These are phyloP conservation scores for Sinocyclocheilus anshuiensis DNA, from an alignment of 2,113 vertebrate species.

Conservation along the genomic window DNA sequence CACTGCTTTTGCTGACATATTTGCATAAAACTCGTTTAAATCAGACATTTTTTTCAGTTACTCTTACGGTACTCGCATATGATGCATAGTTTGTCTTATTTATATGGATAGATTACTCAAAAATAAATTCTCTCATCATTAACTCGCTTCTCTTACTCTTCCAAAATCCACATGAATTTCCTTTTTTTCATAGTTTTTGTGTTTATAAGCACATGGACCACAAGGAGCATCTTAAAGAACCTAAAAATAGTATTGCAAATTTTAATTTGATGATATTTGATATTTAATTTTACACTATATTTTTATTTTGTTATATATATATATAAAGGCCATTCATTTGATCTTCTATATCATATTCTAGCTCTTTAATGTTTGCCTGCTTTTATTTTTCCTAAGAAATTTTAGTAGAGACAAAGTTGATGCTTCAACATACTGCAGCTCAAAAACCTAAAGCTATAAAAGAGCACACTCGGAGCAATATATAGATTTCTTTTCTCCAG, in stretches of 20 bases:
- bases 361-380: not conserved
- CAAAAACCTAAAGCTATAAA: not conserved
- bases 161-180: not conserved
- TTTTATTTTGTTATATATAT: too few relatives aligned
- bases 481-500: not conserved
- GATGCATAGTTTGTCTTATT: not conserved
- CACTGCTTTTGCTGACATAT: not conserved
- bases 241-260: not conserved
- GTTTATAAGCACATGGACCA: not conserved
- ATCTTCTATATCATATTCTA: too few relatives aligned
- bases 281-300: too few relatives aligned
- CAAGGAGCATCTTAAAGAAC: not conserved
- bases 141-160: not conserved
- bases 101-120: not conserved
- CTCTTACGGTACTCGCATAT: not conserved
- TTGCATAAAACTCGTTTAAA: not conserved
- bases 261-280: not conserved
- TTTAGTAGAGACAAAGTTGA: not conserved
- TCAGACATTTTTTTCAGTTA: not conserved
- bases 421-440: not conserved
- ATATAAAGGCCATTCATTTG: too few relatives aligned
- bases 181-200: not conserved
- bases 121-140: not conserved
- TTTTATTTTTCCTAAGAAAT: not conserved
- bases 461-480: not conserved